Conservation (phyloP, 2,797 vertebrate genomes). For the Helarctos malayanus region DNA sequence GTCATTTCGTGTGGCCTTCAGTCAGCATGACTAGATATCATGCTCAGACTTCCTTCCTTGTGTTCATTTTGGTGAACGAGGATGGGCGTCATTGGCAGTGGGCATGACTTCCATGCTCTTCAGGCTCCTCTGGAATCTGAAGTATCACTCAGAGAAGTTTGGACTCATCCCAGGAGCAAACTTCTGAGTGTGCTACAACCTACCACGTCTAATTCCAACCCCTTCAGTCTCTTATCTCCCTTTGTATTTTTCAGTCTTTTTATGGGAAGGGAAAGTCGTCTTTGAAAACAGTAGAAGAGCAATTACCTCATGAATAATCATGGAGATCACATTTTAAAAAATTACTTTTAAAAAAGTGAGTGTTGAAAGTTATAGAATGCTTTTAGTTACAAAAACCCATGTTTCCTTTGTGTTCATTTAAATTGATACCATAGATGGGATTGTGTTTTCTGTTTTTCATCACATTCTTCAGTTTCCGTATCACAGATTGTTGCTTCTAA, state of each 20-base stretch:
- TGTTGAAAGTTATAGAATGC: background rate
- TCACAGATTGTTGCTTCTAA: background rate
- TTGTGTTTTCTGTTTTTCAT: slow-evolving; percentile 35
- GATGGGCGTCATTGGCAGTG: accelerated
- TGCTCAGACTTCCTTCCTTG: background rate
- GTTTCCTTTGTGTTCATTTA: background rate
- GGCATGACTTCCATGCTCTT: background rate
- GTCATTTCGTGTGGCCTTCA: background rate
- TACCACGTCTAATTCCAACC: background rate
- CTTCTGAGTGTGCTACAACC: background rate
- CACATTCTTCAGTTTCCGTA: background rate
- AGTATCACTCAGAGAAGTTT: background rate
- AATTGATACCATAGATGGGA: background rate
- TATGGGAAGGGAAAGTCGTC: background rate
- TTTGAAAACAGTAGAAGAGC: slow-evolving; percentile 16
- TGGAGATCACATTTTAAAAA: background rate
- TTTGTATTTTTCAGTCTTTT: slow-evolving; percentile 17
- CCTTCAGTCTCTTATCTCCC: background rate
- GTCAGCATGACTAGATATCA: background rate
- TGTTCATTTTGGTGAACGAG: background rate
- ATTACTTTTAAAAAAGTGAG: background rate
- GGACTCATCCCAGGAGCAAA: background rate
- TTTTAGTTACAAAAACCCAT: background rate
- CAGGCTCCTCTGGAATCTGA: accelerated
- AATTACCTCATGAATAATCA: background rate